These are phyloP conservation scores for Leucophenga varia DNA, from an alignment of 1,140 invertebrate species.

Conservation along the genomic window DNA sequence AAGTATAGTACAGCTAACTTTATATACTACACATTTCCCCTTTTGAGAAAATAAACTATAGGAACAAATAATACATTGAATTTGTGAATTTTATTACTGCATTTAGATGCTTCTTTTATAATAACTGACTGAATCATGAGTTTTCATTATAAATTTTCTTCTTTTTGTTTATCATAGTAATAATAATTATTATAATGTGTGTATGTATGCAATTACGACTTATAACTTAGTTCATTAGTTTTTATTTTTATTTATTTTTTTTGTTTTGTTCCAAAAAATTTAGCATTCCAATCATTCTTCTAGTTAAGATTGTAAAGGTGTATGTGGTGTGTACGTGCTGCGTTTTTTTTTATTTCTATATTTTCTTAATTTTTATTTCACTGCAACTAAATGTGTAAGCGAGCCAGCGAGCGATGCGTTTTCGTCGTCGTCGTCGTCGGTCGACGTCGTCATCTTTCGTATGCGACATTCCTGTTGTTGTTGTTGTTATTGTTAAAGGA, in stretches of 20 bases:
- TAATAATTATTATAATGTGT: not conserved
- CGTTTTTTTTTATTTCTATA: too few species aligned
- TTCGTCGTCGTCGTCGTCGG: too few species aligned
- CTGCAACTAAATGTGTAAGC: too few species aligned
- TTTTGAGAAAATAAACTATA: not conserved
- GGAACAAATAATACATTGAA: not conserved
- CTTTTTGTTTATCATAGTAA: not conserved
- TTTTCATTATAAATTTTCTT: not conserved
- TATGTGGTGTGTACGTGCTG: not conserved
- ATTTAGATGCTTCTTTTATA: not conserved
- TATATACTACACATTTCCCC: not conserved
- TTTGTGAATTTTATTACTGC: constrained; percentile 1
- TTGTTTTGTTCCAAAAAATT: not conserved
- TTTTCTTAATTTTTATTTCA: too few species aligned
- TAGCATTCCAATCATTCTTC: not conserved
- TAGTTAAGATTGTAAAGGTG: not conserved
- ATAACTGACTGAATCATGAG: not conserved
- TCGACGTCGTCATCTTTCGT: too few species aligned
- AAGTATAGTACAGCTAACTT: not conserved
- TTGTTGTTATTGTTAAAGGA: too few species aligned
- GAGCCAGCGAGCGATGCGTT: too few species aligned
- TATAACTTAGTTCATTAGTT: too few species aligned
- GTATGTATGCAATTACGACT: not conserved
- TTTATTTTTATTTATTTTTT: not conserved
- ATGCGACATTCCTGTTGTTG: too few species aligned